A percentile compares a stretch with the other conserved stretches of the same genome.
Evolutionary conservation across 2,888 invertebrate species (phyloP).

Genomic region (Gortyna flavago): DNA sequence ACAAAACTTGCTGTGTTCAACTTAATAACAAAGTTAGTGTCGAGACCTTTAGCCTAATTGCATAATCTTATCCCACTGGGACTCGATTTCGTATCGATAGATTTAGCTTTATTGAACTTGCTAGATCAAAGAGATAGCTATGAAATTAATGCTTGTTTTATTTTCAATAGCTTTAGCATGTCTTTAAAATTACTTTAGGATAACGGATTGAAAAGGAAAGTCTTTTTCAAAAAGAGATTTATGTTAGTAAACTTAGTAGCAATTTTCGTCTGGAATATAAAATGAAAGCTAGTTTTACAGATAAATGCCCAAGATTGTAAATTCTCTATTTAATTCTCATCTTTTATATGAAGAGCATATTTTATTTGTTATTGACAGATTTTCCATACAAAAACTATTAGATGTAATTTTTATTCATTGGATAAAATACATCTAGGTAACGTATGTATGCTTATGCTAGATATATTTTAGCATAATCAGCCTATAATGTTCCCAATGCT

Average conservation of each 20-base stretch:
- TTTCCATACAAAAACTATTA: background rate
- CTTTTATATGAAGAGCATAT: background rate
- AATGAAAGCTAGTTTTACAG: background rate
- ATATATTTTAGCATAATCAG: too few relatives aligned
- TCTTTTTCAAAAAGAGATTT: background rate
- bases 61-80: conserved; percentile 7
- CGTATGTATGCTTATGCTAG: too few relatives aligned
- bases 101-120: conserved; percentile 13
- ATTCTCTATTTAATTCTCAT: background rate
- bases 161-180: background rate
- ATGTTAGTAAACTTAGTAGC: background rate
- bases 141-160: conserved; percentile 2
- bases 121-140: background rate
- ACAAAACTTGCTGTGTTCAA: background rate
- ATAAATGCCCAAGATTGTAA: too few relatives aligned
- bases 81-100: conserved; percentile 14
- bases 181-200: background rate
- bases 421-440: background rate
- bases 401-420: background rate
- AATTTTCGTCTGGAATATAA: too few relatives aligned
- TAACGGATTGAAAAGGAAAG: background rate
- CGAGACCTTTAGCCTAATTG: conserved; percentile 16
- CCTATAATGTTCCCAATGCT: background rate
- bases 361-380: background rate
- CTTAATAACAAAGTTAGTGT: conserved; percentile 13